A percentile compares a stretch with the other conserved stretches of the same genome.
phyloP scores from a whole-genome alignment of 2,888 invertebrate species.

The Podotricha telesiphe region DNA sequence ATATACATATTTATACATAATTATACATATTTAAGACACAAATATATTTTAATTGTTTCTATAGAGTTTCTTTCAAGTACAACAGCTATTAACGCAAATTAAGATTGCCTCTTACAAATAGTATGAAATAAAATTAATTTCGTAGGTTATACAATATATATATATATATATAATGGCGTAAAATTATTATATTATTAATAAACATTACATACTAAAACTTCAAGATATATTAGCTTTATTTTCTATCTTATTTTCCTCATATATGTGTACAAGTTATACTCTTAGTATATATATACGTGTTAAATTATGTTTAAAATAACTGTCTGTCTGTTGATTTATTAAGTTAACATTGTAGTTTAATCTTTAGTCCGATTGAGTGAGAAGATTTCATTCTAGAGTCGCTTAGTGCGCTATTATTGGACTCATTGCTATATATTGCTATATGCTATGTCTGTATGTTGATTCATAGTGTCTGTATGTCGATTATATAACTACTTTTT shows the following conservation, averaged over 20 bases:
- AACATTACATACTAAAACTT: too few species aligned
- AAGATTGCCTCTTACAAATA: too few species aligned
- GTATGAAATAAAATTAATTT: too few species aligned
- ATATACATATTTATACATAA: too few species aligned
- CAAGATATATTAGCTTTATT: not conserved
- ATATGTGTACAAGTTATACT: not conserved
- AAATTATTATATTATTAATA: too few species aligned
- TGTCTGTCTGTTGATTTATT: not conserved
- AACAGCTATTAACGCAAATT: too few species aligned
- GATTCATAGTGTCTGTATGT: not conserved
- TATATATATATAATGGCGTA: too few species aligned
- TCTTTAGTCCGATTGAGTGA: not conserved
- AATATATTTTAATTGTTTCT: too few species aligned
- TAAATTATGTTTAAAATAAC: not conserved
- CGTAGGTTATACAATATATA: too few species aligned
- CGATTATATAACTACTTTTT: not conserved
- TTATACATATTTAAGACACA: too few species aligned
- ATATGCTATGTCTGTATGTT: not conserved
- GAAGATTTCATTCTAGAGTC: constrained; percentile 9
- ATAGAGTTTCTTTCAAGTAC: too few species aligned
- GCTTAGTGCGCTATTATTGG: not conserved
- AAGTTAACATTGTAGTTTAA: constrained; percentile 9
- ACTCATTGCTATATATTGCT: constrained; percentile 3
- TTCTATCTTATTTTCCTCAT: not conserved
- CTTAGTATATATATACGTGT: not conserved